These are phyloP conservation scores for Anhinga rufa DNA, from an alignment of 2,113 vertebrate species.

Conservation along the genomic window DNA sequence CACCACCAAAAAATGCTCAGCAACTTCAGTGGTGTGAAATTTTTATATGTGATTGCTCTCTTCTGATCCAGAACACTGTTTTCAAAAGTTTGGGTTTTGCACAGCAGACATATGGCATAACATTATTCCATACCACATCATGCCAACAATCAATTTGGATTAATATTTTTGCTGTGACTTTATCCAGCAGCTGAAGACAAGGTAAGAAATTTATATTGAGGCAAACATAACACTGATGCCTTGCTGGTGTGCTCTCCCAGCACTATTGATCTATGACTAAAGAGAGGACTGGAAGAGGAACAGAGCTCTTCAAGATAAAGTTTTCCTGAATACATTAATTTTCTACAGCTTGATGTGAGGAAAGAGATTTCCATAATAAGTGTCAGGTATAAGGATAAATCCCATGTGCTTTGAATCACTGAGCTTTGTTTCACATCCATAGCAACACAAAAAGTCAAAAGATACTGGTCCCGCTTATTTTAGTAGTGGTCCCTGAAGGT, in stretches of 20 bases:
- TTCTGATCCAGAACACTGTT: background rate
- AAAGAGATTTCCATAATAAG: background rate
- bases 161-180: background rate
- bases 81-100: background rate
- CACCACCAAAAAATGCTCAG: background rate
- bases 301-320: background rate
- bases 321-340: background rate
- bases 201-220: background rate
- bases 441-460: background rate
- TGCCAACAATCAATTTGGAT: background rate
- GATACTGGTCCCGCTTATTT: background rate
- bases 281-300: background rate
- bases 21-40: background rate
- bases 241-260: background rate
- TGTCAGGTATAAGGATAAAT: background rate
- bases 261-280: background rate
- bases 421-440: background rate
- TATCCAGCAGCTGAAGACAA: background rate
- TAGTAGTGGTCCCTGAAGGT: background rate
- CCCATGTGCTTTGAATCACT: background rate
- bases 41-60: background rate
- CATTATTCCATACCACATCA: background rate
- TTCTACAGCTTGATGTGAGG: background rate
- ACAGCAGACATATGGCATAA: background rate
- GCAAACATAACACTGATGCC: background rate